These are phyloP conservation scores for Drosophila sturtevanti DNA, from an alignment of 1,140 invertebrate species.

Conservation along the genomic window DNA sequence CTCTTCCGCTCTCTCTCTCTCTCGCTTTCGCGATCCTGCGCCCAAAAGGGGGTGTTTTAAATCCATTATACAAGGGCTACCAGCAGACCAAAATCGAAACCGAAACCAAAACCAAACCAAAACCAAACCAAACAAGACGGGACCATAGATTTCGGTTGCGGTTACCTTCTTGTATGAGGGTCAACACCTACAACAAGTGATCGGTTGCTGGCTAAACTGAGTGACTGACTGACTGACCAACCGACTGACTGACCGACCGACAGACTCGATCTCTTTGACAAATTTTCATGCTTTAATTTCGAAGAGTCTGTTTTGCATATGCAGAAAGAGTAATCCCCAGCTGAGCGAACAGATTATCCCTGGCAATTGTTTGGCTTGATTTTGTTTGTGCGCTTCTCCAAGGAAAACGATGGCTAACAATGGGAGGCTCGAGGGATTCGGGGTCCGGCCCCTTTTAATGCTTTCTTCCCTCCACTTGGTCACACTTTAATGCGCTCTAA, in stretches of 20 bases:
- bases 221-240: too few species aligned
- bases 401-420: conserved; percentile 31
- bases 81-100: conserved; percentile 20
- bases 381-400: conserved; percentile 46
- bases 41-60: conserved; percentile 68
- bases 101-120: background rate
- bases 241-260: too few species aligned
- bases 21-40: background rate
- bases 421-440: conserved; percentile 48
- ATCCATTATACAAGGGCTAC: conserved; percentile 66
- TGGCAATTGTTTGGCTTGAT: conserved; percentile 78
- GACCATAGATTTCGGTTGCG: conserved; percentile 48
- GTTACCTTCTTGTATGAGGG: conserved; percentile 31
- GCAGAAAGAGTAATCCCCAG: conserved; percentile 65
- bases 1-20: background rate
- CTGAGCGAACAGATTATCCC: conserved; percentile 78
- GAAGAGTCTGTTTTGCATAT: conserved; percentile 63
- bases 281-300: conserved; percentile 80
- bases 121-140: too few species aligned
- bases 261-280: conserved; percentile 15
- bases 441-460: conserved; percentile 28
- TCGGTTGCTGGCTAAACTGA: background rate
- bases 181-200: conserved; percentile 21
- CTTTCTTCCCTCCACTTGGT: conserved; percentile 64
- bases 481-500: conserved; percentile 81